These are phyloP conservation scores for Cinclus mexicanus DNA, from an alignment of 2,113 vertebrate genomes.

Conservation along the genomic window DNA sequence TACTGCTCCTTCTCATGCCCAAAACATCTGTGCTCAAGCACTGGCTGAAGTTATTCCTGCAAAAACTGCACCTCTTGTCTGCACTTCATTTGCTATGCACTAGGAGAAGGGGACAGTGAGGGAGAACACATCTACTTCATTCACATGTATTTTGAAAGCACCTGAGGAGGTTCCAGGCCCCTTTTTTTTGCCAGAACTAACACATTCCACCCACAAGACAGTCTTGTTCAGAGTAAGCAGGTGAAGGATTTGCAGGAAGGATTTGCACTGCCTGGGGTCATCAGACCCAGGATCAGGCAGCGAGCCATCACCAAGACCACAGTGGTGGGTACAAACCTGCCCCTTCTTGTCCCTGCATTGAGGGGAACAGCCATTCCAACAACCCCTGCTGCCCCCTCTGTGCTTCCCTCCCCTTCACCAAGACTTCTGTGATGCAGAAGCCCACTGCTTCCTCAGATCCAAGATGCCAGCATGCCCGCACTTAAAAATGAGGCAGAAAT, in stretches of 20 bases:
- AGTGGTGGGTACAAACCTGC: not conserved
- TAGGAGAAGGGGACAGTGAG: not conserved
- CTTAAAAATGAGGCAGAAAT: not conserved
- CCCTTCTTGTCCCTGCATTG: not conserved
- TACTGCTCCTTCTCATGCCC: not conserved
- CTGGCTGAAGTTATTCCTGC: not conserved
- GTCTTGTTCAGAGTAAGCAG: accelerated
- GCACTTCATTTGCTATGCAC: not conserved
- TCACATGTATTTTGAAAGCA: not conserved
- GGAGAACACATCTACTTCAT: not conserved
- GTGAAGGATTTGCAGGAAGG: not conserved
- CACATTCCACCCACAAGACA: not conserved
- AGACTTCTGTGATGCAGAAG: not conserved
- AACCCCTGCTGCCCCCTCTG: not conserved
- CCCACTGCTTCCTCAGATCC: not conserved
- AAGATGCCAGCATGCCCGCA: not conserved
- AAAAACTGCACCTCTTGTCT: not conserved
- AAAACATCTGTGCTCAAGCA: not conserved
- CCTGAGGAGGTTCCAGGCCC: not conserved
- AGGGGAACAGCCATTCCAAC: accelerated
- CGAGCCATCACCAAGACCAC: accelerated
- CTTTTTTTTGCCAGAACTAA: not conserved
- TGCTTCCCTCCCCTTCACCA: not conserved
- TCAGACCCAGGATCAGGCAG: not conserved
- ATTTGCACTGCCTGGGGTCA: accelerated